A percentile compares a stretch with the other conserved stretches of the same genome.
These are phyloP conservation scores for Rhinoderma darwinii DNA, from an alignment of 2,113 vertebrate species.

Conservation along the genomic window DNA sequence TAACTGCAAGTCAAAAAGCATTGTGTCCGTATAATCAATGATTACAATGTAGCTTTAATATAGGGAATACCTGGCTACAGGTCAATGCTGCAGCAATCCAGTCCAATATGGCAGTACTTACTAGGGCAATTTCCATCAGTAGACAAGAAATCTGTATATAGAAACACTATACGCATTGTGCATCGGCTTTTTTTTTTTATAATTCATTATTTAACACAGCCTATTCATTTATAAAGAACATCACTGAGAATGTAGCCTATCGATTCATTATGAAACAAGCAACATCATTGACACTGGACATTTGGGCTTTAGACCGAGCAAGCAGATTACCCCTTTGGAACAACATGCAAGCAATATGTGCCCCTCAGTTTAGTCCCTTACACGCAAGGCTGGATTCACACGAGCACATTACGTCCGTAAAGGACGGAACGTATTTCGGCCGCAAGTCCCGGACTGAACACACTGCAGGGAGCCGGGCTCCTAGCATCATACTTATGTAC, in stretches of 20 bases:
- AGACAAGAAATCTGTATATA: background rate
- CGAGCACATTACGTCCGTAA: too few relatives aligned
- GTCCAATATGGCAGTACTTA: background rate
- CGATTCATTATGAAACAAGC: background rate
- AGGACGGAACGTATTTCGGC: too few relatives aligned
- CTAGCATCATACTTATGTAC: too few relatives aligned
- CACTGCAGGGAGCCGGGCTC: too few relatives aligned
- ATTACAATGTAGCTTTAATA: background rate
- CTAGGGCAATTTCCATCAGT: background rate
- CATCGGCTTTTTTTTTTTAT: background rate
- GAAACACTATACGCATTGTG: background rate
- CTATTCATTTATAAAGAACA: background rate
- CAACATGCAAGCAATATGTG: too few relatives aligned
- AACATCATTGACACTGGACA: background rate
- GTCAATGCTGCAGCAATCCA: background rate
- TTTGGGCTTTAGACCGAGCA: too few relatives aligned
- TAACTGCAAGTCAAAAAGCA: constrained; percentile 24
- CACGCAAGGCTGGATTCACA: too few relatives aligned
- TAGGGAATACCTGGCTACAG: background rate
- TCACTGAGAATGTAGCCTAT: background rate
- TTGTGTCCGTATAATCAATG: too few relatives aligned
- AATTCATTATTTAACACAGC: background rate
- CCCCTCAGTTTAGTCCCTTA: too few relatives aligned
- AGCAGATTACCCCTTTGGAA: too few relatives aligned
- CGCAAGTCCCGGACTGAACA: too few relatives aligned